Evolutionary conservation across 2,888 invertebrate genomes (phyloP).

Genomic region (Linyphia triangularis): DNA sequence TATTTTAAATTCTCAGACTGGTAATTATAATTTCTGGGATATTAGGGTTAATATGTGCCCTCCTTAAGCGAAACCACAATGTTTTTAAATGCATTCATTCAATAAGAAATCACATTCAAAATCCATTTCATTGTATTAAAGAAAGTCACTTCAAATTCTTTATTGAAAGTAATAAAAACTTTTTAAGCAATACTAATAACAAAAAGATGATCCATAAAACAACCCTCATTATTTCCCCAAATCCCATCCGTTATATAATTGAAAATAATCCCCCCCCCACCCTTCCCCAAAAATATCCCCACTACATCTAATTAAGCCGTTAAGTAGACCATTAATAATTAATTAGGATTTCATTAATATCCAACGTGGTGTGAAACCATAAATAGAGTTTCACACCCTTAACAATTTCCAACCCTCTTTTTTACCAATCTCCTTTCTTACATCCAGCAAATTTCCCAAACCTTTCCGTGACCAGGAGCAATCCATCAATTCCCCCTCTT

Average conservation of each 20-base stretch:
- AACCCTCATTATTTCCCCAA: not conserved
- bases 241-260: not conserved
- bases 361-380: constrained; percentile 3
- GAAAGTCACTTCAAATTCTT: too few relatives aligned
- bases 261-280: not conserved
- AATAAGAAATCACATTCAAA: too few relatives aligned
- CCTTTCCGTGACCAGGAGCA: constrained; percentile 46
- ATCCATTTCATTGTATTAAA: too few relatives aligned
- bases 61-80: too few relatives aligned
- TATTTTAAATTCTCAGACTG: too few relatives aligned
- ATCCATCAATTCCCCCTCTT: constrained; percentile 51
- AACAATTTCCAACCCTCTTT: not conserved
- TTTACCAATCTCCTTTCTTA: not conserved
- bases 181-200: not conserved
- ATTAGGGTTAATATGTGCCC: too few relatives aligned
- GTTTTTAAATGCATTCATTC: too few relatives aligned
- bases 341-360: constrained; percentile 49
- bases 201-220: not conserved
- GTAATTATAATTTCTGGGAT: too few relatives aligned
- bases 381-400: not conserved
- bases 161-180: not conserved
- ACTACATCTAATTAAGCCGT: constrained; percentile 37
- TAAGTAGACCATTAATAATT: constrained; percentile 22
- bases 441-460: not conserved
- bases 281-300: not conserved